These are phyloP conservation scores for Abrostola tripartita DNA, from an alignment of 2,888 invertebrate genomes.

Conservation along the genomic window DNA sequence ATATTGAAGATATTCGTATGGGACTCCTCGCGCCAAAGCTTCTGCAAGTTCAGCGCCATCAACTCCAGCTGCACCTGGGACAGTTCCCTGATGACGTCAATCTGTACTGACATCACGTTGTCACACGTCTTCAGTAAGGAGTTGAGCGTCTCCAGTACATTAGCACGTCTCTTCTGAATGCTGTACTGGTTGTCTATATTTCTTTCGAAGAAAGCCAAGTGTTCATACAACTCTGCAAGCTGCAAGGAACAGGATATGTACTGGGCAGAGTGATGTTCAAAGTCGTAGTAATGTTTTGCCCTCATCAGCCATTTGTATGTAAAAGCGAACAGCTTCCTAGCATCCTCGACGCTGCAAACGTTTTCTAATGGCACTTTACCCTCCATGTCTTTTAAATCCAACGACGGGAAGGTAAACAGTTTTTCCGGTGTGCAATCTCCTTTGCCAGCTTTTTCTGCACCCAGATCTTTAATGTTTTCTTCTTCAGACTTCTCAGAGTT, in stretches of 20 bases:
- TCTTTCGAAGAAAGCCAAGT: conserved; percentile 91
- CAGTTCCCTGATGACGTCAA: conserved; percentile 87
- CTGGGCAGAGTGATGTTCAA: conserved; percentile 88
- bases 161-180: conserved; percentile 88
- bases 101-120: conserved; percentile 86
- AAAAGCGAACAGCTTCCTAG: conserved; percentile 86
- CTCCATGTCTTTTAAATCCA: conserved; percentile 78
- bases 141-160: conserved; percentile 88
- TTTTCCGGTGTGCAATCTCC: conserved; percentile 71
- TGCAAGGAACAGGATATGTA: conserved; percentile 89
- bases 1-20: conserved; percentile 78
- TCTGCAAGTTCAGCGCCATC: conserved; percentile 89
- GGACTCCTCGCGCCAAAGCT: conserved; percentile 85
- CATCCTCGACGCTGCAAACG: conserved; percentile 78
- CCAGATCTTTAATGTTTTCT: conserved; percentile 76
- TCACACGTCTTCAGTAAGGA: conserved; percentile 85
- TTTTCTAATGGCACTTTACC: conserved; percentile 70
- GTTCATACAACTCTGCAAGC: conserved; percentile 90
- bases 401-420: conserved; percentile 72
- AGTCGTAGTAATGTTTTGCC: conserved; percentile 87
- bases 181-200: conserved; percentile 89
- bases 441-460: conserved; percentile 73
- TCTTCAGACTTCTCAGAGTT: conserved; percentile 66
- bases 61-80: conserved; percentile 90
- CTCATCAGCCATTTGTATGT: conserved; percentile 89